phyloP scores from a whole-genome alignment of 2,888 invertebrate genomes.

The Harpalus rufipes region DNA sequence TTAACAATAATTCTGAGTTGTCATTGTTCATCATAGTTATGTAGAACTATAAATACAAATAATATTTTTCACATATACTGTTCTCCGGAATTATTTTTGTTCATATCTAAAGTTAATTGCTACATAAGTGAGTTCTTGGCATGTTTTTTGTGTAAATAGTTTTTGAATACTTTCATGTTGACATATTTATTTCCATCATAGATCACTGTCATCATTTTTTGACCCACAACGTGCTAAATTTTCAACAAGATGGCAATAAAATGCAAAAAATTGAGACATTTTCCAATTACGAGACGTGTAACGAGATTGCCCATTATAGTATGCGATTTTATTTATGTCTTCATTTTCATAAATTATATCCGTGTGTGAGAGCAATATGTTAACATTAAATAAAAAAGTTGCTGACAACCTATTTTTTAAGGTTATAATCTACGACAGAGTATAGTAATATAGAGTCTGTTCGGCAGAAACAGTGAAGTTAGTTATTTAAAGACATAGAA shows the following conservation, averaged over 20 bases:
- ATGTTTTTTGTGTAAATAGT: conserved; percentile 41
- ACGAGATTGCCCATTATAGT: neutral
- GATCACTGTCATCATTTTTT: conserved; percentile 31
- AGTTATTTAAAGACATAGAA: too few relatives aligned
- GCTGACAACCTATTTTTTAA: too few relatives aligned
- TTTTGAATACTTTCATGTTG: conserved; percentile 45
- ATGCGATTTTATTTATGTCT: neutral
- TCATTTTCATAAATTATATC: conserved; percentile 1
- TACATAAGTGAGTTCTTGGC: conserved; percentile 45
- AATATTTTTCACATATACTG: conserved; percentile 18
- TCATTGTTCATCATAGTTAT: conserved; percentile 47
- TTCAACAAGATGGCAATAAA: conserved; percentile 32
- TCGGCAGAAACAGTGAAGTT: too few relatives aligned
- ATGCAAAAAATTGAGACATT: neutral
- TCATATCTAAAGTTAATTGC: conserved; percentile 36
- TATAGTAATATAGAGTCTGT: too few relatives aligned
- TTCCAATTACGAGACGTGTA: neutral
- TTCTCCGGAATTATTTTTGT: conserved; percentile 27
- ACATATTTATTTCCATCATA: conserved; percentile 43
- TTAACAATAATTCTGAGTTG: conserved; percentile 35
- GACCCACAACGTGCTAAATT: conserved; percentile 15
- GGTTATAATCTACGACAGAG: too few relatives aligned
- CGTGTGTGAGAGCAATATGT: neutral
- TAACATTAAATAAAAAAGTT: too few relatives aligned
- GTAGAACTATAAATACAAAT: conserved; percentile 49